Percentiles rank a stretch among this genome's conserved stretches.
Conservation (phyloP, 1,140 invertebrate species). For the Diachasmimorpha longicaudata region DNA sequence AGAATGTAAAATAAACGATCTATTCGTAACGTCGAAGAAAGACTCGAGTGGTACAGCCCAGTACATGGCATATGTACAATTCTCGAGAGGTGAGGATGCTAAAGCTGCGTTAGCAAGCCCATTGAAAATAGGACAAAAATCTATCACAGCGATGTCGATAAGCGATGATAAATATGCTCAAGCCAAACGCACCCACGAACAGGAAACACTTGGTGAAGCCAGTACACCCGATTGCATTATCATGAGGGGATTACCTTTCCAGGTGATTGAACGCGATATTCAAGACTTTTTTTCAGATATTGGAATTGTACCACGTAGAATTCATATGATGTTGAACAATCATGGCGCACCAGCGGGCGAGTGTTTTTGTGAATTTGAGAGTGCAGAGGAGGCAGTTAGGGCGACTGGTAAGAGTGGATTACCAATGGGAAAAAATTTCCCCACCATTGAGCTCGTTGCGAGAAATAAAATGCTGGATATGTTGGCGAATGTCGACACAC, state of each 20-base stretch:
- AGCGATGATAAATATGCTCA: conserved; percentile 63
- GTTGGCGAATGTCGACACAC: conserved; percentile 49
- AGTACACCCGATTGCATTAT: conserved; percentile 68
- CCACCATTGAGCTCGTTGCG: conserved; percentile 72
- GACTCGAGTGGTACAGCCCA: conserved; percentile 65
- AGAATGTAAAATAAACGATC: conserved; percentile 70
- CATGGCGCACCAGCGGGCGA: conserved; percentile 76
- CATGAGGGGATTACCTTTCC: conserved; percentile 76
- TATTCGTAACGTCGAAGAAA: conserved; percentile 72
- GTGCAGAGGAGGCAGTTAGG: conserved; percentile 70
- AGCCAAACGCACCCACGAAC: conserved; percentile 59
- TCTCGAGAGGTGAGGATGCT: conserved; percentile 73
- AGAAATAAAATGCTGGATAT: conserved; percentile 67
- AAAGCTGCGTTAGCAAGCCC: conserved; percentile 65
- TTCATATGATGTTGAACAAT: conserved; percentile 77
- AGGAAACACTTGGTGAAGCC: conserved; percentile 40
- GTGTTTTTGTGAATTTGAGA: conserved; percentile 85
- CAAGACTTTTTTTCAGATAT: conserved; percentile 81
- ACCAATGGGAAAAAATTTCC: conserved; percentile 69
- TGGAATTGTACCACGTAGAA: conserved; percentile 75
- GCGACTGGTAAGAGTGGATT: conserved; percentile 76
- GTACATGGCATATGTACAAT: conserved; percentile 75
- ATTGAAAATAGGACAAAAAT: conserved; percentile 66
- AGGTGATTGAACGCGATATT: conserved; percentile 77
- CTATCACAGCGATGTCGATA: conserved; percentile 63